Base-by-base conservation (phyloP, 2,113 vertebrate species). In the Capreolus pygargus region DNA sequence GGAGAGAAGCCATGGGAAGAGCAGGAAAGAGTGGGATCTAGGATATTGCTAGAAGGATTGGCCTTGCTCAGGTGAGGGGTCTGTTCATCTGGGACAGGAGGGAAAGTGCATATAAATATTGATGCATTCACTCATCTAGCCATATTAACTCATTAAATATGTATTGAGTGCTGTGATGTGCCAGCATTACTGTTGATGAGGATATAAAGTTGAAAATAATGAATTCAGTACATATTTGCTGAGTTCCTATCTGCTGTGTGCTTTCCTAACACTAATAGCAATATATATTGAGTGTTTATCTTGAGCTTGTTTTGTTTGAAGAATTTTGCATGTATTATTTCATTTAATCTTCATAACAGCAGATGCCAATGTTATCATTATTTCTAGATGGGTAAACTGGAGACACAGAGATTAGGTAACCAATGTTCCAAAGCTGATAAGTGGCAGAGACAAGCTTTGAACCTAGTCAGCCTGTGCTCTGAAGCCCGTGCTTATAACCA, bases 171-270 rank as follows among this genome's bases (percentile, higher is more conserved):
- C 27, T 93, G 16, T 61, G 21, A 70, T 39, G n/a, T 33, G 17
- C 60, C 45, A 50, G 21, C 30, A 81, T 60, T 52, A 9, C 61
- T 50, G 8, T 74, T 60, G 39, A 58, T 97, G 61, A 60, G 57
- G 28, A 39, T 36, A 64, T 90, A 52, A 91, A 92, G 45, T 76
- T 85, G 79, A 86, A 88, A 98, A 76, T 47, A 89, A 89, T 93
- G 74, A 92, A 94, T 64, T 82, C 33, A 76, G 0, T 47, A 28
- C 30, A 2, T 84, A 54, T 54, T 82, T 92, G 10, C 47, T 60
- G 70, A 82, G 30, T 43, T 43, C 52, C 60, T 83, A 6, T 39
- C 54, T 87, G 61, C 70, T 67, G 47, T 92, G 58, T 92, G 5
- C 50, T 45, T 3, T 33, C 36, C 64, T 92, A 45, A 82, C 39